These are phyloP conservation scores for Xyrauchen texanus DNA, from an alignment of 2,113 vertebrate species.

Conservation along the genomic window DNA sequence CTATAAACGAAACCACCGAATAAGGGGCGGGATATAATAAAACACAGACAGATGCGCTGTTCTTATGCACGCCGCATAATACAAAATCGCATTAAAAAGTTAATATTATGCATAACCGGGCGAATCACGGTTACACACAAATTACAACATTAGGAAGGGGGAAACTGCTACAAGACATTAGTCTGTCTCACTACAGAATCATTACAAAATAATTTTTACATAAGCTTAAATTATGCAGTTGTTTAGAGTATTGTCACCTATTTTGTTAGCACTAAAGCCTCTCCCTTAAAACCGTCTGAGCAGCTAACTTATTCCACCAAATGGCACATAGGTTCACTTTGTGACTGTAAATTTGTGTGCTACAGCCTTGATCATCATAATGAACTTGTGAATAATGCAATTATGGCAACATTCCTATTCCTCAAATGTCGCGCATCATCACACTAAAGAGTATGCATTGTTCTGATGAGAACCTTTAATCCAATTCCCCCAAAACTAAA, in stretches of 20 bases:
- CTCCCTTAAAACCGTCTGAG: not conserved
- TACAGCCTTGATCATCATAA: constrained; percentile 1
- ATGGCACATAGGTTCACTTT: not conserved
- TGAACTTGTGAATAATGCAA: constrained; percentile 24
- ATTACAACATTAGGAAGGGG: no score
- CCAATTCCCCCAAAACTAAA: constrained; percentile 57
- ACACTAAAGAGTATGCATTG: constrained; percentile 58
- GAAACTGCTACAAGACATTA: no score
- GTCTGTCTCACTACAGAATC: no score
- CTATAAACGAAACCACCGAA: no score
- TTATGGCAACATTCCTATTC: constrained; percentile 17
- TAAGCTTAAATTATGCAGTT: constrained; percentile 4
- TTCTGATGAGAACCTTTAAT: constrained; percentile 58
- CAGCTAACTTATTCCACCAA: not conserved
- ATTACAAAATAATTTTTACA: not conserved
- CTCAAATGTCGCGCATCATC: not conserved
- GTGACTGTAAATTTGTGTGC: not conserved
- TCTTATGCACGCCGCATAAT: no score
- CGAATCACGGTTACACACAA: no score
- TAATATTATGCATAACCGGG: no score
- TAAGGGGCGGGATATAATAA: no score
- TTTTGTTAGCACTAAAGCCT: no score
- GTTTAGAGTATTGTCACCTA: not conserved
- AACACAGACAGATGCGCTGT: no score
- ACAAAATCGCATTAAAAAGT: no score